Base-by-base conservation (phyloP, 2,797 vertebrate species). In the Sebastes vulpes region DNA sequence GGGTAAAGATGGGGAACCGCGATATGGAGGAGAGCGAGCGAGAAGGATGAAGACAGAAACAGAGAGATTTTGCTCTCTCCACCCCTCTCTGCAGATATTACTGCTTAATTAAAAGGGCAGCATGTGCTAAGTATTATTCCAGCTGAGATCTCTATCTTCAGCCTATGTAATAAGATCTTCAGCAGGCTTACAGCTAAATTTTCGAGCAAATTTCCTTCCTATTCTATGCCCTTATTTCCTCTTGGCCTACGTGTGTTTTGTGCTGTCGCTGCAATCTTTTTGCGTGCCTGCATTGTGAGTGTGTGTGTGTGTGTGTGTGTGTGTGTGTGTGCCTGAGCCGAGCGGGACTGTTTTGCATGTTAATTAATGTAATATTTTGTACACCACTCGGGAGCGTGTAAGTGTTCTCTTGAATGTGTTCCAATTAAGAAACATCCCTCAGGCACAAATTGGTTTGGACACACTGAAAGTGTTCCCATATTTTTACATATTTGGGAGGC, bases 41-140 rank as follows among this genome's bases (percentile, higher is more conserved):
- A 89, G 82, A 85, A 91, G 86, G 90, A 92, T 88, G 87, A 92
- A 92, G 92, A 92, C 85, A 92, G 89, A 94, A 89, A 91, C 71
- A 77, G 87, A 87, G 83, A 94, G 83, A 92, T 91, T 87, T 85
- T 87, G 87, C 92, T 94, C 92, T 94, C 92, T 92, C 92, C 88
- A 90, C 91, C 89, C 92, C 93, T 94, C 93, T 94, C 89, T 90
- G 91, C 92, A 93, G 93, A 94, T 96, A 96, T 94, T 95, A 95
- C 92, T 95, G 95, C 95, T 96, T 98, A 98, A 99, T 99, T 98
- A 99, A 99, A 99, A 98, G 97, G 97, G 96, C 96, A 97, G 97
- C 97, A 98, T 98, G 97, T 97, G 97, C 97, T 98, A 98, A 98
- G 98, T 98, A 98, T 99, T 99, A 98, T 98, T 98, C 97, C 97